phyloP scores from a whole-genome alignment of 2,113 vertebrate genomes.

The Prinia subflava region DNA sequence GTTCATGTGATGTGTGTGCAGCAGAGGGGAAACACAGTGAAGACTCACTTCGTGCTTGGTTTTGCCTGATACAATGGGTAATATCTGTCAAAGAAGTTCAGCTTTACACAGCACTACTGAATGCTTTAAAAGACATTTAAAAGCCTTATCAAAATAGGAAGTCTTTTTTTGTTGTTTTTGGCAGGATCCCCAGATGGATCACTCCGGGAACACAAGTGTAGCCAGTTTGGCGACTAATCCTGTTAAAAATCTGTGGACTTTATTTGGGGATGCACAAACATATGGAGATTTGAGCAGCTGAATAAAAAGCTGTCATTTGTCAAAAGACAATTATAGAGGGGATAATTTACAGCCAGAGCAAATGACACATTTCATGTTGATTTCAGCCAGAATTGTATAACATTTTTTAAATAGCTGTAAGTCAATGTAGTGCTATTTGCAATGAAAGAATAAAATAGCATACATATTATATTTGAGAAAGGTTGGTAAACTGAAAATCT shows the following conservation, averaged over 20 bases:
- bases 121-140: not conserved
- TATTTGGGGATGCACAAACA: slow-evolving; percentile 10
- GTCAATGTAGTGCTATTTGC: not conserved
- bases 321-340: not conserved
- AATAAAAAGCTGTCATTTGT: slow-evolving; percentile 12
- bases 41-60: not conserved
- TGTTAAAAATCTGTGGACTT: not conserved
- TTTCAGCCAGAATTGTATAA: slow-evolving; percentile 9
- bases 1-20: not conserved
- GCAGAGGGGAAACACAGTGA: not conserved
- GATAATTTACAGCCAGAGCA: slow-evolving; percentile 18
- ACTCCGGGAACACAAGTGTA: not conserved
- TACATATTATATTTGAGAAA: not conserved
- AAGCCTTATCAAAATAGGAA: slow-evolving; percentile 1
- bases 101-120: not conserved
- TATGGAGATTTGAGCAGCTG: not conserved
- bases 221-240: not conserved
- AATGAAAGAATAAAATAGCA: not conserved
- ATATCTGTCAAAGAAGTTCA: not conserved
- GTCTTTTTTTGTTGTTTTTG: not conserved
- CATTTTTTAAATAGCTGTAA: not conserved
- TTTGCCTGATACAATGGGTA: not conserved
- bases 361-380: not conserved
- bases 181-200: slow-evolving; percentile 42
- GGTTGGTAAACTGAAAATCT: not conserved